phyloP scores from a whole-genome alignment of 2,113 vertebrate genomes.

The Podiceps cristatus region DNA sequence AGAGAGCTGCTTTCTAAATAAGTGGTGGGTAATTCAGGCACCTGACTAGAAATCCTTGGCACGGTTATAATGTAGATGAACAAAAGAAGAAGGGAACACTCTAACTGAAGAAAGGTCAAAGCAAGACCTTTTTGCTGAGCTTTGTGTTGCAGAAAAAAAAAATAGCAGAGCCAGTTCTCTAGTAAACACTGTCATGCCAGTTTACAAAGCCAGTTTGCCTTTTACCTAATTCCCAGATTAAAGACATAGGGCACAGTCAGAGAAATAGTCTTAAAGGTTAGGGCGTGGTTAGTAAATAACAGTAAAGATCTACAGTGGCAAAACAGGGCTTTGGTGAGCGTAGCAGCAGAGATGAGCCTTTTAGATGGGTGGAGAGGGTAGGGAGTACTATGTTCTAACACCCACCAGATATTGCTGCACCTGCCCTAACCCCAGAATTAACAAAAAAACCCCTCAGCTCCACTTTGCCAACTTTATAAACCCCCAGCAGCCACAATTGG shows the following conservation, averaged over 20 bases:
- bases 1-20: not conserved
- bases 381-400: not conserved
- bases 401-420: not conserved
- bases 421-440: not conserved
- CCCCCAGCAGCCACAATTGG: not conserved
- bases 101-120: not conserved
- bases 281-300: not conserved
- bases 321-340: not conserved
- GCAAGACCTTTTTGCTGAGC: not conserved
- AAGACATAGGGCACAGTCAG: not conserved
- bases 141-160: not conserved
- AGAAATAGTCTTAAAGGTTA: not conserved
- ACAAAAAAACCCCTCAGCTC: not conserved
- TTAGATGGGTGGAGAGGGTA: too few relatives aligned
- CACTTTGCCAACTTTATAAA: not conserved
- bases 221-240: not conserved
- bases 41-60: not conserved
- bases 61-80: not conserved
- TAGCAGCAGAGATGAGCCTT: not conserved
- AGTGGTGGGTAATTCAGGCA: not conserved
- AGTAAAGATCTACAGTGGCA: not conserved
- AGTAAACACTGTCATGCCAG: not conserved
- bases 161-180: not conserved
- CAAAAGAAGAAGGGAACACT: not conserved
- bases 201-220: not conserved